Evolutionary conservation across 2,113 vertebrate species (phyloP).

Genomic region (Vidua macroura): DNA sequence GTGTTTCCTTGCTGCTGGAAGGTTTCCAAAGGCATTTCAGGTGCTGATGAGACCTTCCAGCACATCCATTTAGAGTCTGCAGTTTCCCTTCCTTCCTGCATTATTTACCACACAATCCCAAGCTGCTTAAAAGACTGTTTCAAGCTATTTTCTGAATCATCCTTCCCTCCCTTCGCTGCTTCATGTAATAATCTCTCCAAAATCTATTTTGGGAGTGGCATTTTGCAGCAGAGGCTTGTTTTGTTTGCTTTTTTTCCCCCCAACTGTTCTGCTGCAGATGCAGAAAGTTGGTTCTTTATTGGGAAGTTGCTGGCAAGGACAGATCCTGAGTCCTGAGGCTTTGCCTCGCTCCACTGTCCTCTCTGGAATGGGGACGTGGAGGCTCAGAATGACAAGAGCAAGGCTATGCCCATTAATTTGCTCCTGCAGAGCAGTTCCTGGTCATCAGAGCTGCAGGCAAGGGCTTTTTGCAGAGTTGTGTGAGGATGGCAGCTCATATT

Average conservation of each 20-base stretch:
- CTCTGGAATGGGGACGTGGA: neutral
- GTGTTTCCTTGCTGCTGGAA: slow-evolving; percentile 9
- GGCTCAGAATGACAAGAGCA: neutral
- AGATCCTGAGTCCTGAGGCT: neutral
- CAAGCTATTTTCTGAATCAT: slow-evolving; percentile 49
- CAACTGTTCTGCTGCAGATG: neutral
- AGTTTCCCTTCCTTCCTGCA: slow-evolving; percentile 57
- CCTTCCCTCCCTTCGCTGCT: neutral
- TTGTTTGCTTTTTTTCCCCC: neutral
- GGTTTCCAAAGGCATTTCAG: neutral
- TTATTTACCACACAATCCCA: slow-evolving; percentile 38
- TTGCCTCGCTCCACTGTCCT: neutral
- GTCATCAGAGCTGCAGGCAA: slow-evolving; percentile 16
- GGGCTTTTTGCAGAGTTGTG: neutral
- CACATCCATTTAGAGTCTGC: slow-evolving; percentile 48
- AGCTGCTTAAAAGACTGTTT: neutral
- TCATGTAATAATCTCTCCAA: slow-evolving; percentile 4
- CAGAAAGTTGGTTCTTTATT: neutral
- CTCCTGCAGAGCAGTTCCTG: neutral
- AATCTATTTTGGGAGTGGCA: slow-evolving; percentile 36
- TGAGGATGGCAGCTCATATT: neutral
- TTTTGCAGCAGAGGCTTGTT: slow-evolving; percentile 32
- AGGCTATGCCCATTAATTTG: neutral
- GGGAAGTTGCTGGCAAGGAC: neutral
- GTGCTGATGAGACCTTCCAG: slow-evolving; percentile 41